Evolutionary conservation across 2,888 invertebrate species (phyloP), one percentile per base, ranked within the genome.

Genomic region (Anodontia alba): DNA sequence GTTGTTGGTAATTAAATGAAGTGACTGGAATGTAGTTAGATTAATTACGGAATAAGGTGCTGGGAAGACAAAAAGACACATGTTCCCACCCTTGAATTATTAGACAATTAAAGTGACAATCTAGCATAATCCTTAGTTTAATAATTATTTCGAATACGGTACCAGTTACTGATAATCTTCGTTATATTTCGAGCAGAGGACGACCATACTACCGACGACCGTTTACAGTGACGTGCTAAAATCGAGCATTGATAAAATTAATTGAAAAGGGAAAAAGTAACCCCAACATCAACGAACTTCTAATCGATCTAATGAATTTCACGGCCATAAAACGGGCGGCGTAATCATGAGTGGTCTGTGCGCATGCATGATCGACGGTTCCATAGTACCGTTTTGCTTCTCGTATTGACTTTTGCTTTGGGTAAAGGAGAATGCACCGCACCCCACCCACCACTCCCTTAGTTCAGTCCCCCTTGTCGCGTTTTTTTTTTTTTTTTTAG

Each of bases 51-150:
- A 62, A 33, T 8, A 8, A 33, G 17, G 12, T 62, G 31, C 10
- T 62, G 62, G 62, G 62, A 62, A 62, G 62, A 62, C 62, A 62
- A 62, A 62, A 62, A 33, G 8, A 62, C 62, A 33, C 33, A 62
- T 20, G 62, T 62, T 62, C 62, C 62, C 62, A 62, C 33, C 62
- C 62, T 62, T 1, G 33, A 7, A 23, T 62, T 62, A 62, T 29
- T 62, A 62, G 62, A 33, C 62, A 62, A 62, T 62, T 62, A 62
- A 62, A 62, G 33, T 62, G 62, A 62, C 62, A 62, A 62, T 62
- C 62, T 62, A 1, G 20, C 17, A 62, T 62, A 29, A 62, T 62
- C 62, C 62, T 31, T 7, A 33, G 62, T 62, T 62, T 29, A 62
- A 62, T 62, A 62, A 62, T 33, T 62, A 29, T 62, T 33, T 20